Percentiles rank a stretch among this genome's conserved stretches.
Conservation (phyloP, 2,797 vertebrate genomes). For the Moxostoma hubbsi region DNA sequence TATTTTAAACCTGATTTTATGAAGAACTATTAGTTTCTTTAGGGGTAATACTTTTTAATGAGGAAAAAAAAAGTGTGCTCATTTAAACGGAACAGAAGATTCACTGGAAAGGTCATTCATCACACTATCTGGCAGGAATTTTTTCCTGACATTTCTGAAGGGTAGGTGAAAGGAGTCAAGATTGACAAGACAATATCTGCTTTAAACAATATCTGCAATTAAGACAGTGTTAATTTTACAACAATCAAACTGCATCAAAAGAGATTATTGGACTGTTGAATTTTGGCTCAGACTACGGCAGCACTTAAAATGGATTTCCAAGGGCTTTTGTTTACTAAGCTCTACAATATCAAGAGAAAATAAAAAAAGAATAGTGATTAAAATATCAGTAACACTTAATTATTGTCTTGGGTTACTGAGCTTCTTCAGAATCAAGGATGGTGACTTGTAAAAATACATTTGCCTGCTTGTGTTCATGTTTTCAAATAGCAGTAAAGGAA, state of each 20-base stretch:
- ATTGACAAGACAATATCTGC: slow-evolving; percentile 38
- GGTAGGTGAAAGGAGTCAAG: slow-evolving; percentile 4
- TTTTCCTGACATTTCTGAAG: slow-evolving; percentile 1
- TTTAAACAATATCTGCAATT: not conserved
- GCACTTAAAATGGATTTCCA: slow-evolving; percentile 49
- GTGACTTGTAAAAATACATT: slow-evolving; percentile 35
- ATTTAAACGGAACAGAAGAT: not conserved
- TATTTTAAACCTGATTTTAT: too few relatives aligned
- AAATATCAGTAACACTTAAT: slow-evolving; percentile 25
- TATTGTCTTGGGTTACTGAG: slow-evolving; percentile 45
- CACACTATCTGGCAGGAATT: slow-evolving; percentile 12
- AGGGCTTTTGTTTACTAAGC: slow-evolving; percentile 13
- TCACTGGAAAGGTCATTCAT: not conserved
- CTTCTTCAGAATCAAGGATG: slow-evolving; percentile 37
- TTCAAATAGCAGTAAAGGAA: slow-evolving; percentile 16
- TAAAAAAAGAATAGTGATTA: slow-evolving; percentile 17
- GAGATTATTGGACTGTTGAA: slow-evolving; percentile 56
- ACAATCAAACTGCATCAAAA: slow-evolving; percentile 47
- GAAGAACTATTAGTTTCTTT: too few relatives aligned
- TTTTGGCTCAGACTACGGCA: slow-evolving; percentile 33
- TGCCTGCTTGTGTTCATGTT: slow-evolving; percentile 12
- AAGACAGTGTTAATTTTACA: slow-evolving; percentile 47
- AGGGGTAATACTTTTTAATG: too few relatives aligned
- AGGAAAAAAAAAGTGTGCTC: too few relatives aligned
- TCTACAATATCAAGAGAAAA: slow-evolving; percentile 37